Evolutionary conservation across 2,113 vertebrate species (phyloP).

Genomic region (Paradoxurus hermaphroditus): DNA sequence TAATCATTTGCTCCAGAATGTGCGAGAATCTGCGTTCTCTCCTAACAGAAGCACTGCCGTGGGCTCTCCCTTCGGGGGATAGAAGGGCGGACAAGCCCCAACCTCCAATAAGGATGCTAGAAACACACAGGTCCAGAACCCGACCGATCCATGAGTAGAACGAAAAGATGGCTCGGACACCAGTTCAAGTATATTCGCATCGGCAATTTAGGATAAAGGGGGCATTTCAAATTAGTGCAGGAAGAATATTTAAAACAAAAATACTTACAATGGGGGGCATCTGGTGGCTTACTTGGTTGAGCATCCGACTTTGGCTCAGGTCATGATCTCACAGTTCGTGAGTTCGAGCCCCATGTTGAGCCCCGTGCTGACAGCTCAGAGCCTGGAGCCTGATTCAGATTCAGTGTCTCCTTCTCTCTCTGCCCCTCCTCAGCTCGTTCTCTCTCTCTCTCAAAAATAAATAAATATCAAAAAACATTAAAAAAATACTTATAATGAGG

Average conservation of each 20-base stretch:
- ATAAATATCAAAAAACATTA: too few species aligned
- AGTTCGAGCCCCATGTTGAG: too few species aligned
- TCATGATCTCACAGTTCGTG: too few species aligned
- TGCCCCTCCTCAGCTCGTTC: too few species aligned
- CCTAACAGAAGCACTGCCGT: background rate
- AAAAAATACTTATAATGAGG: background rate
- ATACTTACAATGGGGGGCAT: too few species aligned
- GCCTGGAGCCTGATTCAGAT: too few species aligned
- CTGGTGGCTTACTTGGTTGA: too few species aligned
- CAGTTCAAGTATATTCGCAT: accelerated
- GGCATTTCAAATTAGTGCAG: background rate
- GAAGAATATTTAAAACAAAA: background rate
- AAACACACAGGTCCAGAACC: background rate
- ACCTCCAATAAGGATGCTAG: background rate
- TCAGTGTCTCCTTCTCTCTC: too few species aligned
- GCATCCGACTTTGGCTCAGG: too few species aligned
- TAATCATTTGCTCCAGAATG: background rate
- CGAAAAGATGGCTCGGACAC: background rate
- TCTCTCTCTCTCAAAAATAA: too few species aligned
- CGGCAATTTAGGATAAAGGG: background rate
- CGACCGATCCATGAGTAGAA: background rate
- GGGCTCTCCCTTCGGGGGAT: background rate
- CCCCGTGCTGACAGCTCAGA: too few species aligned
- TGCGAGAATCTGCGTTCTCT: background rate
- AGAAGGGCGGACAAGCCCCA: background rate